These are phyloP conservation scores for Scaptomyza caliginosa DNA, from an alignment of 2,888 invertebrate genomes.

Conservation along the genomic window DNA sequence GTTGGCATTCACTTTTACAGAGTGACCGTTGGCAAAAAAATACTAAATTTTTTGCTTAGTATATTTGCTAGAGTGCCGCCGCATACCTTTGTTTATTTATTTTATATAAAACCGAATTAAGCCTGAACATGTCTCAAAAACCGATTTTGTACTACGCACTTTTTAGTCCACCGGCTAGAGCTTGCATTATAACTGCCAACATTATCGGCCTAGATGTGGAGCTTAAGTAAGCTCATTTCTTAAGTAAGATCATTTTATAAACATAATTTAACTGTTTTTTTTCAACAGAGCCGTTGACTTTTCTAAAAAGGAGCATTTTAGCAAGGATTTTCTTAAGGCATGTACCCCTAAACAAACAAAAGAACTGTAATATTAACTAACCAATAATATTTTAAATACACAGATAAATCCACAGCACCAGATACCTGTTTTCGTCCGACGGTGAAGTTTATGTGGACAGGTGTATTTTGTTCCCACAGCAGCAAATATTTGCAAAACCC, in stretches of 20 bases:
- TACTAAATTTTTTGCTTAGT: not conserved
- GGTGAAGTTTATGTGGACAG: conserved; percentile 85
- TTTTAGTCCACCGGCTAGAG: conserved; percentile 85
- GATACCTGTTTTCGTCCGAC: conserved; percentile 86
- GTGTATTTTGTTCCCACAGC: conserved; percentile 44
- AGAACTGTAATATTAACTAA: not conserved
- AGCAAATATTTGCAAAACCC: not conserved
- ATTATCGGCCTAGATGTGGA: conserved; percentile 84
- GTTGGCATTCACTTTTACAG: conserved; percentile 36
- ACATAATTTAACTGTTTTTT: not conserved
- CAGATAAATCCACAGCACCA: conserved; percentile 86
- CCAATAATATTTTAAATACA: not conserved
- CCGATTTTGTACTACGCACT: conserved; percentile 83
- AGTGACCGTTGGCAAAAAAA: conserved; percentile 4
- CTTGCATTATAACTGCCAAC: conserved; percentile 84
- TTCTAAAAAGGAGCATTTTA: conserved; percentile 81
- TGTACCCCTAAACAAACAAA: not conserved
- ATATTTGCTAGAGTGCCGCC: not conserved
- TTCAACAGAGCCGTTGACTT: conserved; percentile 83
- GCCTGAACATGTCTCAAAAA: conserved; percentile 52
- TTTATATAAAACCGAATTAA: not conserved
- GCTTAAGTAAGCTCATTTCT: conserved; percentile 72
- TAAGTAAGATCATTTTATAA: not conserved
- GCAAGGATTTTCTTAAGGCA: conserved; percentile 83
- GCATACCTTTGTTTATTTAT: not conserved